Evolutionary conservation across 2,113 vertebrate genomes (phyloP).

Genomic region (Marmota monax): DNA sequence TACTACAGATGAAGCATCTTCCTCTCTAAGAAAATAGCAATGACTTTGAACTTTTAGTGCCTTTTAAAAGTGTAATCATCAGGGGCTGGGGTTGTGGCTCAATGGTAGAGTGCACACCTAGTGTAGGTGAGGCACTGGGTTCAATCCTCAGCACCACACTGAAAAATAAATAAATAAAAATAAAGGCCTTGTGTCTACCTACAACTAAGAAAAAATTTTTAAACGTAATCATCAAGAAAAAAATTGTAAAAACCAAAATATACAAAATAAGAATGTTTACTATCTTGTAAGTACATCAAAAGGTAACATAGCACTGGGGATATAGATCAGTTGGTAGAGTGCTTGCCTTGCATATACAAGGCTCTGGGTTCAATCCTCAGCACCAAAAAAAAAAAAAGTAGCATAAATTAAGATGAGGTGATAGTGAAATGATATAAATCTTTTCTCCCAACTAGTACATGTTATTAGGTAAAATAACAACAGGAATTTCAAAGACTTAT

Average conservation of each 20-base stretch:
- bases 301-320: not conserved
- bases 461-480: not conserved
- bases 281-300: slow-evolving; percentile 3
- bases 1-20: not conserved
- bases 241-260: not conserved
- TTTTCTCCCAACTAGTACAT: not conserved
- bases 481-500: not conserved
- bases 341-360: too few relatives aligned
- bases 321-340: too few relatives aligned
- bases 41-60: slow-evolving; percentile 38
- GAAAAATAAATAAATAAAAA: too few relatives aligned
- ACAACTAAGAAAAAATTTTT: not conserved
- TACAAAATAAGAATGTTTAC: not conserved
- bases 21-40: slow-evolving; percentile 8
- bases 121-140: too few relatives aligned
- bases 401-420: not conserved
- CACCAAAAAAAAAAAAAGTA: not conserved
- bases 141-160: too few relatives aligned
- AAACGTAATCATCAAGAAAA: not conserved
- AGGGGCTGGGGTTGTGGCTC: not conserved
- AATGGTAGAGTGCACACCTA: too few relatives aligned
- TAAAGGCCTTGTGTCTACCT: too few relatives aligned
- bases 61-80: slow-evolving; percentile 45
- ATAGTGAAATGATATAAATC: not conserved
- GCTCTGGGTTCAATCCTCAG: too few relatives aligned